These are phyloP conservation scores for Heterodera carotae DNA, from an alignment of 1,140 invertebrate species.

Conservation along the genomic window DNA sequence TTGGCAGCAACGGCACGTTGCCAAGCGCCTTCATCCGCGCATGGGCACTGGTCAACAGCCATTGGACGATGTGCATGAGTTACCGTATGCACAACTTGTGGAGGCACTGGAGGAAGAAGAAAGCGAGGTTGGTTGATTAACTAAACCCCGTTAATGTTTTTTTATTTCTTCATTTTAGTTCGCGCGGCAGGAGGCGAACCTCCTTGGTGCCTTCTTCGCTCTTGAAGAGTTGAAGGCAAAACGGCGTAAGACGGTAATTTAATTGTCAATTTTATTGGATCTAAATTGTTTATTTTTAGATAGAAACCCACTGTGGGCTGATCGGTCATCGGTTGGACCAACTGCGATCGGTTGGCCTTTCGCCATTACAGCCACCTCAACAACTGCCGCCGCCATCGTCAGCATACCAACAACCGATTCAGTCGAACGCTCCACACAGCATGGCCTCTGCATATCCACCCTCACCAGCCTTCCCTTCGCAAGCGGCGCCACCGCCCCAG, in stretches of 20 bases:
- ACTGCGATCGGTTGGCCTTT: slow-evolving; percentile 71
- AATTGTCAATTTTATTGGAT: not conserved
- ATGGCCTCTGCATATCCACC: slow-evolving; percentile 27
- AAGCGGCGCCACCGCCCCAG: slow-evolving; percentile 37
- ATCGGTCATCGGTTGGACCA: slow-evolving; percentile 97
- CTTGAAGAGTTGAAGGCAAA: slow-evolving; percentile 98
- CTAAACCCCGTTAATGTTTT: no score
- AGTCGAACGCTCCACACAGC: slow-evolving; percentile 25
- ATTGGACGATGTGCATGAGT: no score
- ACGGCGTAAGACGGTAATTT: slow-evolving; percentile 79
- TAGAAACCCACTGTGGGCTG: slow-evolving; percentile 98
- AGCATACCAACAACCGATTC: slow-evolving; percentile 26
- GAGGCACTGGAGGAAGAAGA: slow-evolving; percentile 93
- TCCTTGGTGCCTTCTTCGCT: no score
- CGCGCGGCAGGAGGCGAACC: slow-evolving; percentile 93
- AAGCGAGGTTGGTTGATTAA: slow-evolving; percentile 71
- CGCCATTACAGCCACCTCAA: slow-evolving; percentile 1
- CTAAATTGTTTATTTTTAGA: slow-evolving; percentile 61
- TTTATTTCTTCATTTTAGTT: no score
- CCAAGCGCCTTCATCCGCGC: slow-evolving; percentile 95
- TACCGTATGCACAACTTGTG: slow-evolving; percentile 88
- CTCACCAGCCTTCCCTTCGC: slow-evolving; percentile 37
- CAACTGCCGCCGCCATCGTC: slow-evolving; percentile 31
- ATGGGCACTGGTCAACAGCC: slow-evolving; percentile 94
- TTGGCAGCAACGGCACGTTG: slow-evolving; percentile 90